Conservation (phyloP, 2,888 invertebrate species). For the Eupsilia transversa region DNA sequence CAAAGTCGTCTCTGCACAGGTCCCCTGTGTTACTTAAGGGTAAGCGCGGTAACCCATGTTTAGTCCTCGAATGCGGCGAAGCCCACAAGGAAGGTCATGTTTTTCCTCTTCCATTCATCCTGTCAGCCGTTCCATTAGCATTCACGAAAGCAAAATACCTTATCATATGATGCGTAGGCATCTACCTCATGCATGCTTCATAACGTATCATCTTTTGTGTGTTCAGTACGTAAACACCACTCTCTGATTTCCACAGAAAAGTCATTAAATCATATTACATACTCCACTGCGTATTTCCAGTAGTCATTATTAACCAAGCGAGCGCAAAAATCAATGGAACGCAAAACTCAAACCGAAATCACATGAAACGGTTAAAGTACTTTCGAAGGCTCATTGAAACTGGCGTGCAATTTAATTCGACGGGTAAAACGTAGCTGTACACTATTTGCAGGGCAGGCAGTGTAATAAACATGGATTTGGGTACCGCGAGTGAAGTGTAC, state of each 20-base stretch:
- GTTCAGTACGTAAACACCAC: not conserved
- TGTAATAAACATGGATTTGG: constrained; percentile 72
- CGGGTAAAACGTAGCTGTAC: constrained; percentile 32
- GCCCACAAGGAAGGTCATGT: not conserved
- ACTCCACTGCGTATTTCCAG: constrained; percentile 2
- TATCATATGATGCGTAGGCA: not conserved
- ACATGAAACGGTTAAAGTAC: constrained; percentile 42
- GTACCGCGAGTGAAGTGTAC: constrained; percentile 59
- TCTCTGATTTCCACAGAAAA: not conserved
- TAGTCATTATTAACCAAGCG: constrained; percentile 6
- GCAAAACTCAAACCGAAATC: constrained; percentile 24
- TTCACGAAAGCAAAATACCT: not conserved
- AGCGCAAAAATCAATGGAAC: constrained; percentile 30
- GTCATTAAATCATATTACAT: not conserved
- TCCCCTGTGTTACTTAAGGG: not conserved
- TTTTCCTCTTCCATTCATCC: not conserved
- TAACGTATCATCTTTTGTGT: not conserved
- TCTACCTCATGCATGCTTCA: too few species aligned
- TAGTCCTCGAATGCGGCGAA: not conserved
- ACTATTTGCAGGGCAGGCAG: constrained; percentile 33
- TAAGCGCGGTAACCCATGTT: not conserved
- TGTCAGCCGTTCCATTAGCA: not conserved
- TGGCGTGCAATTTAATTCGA: constrained; percentile 46
- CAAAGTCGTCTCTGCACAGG: not conserved
- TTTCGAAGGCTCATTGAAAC: constrained; percentile 40